Evolutionary conservation across 2,113 vertebrate species (phyloP), one percentile per base, ranked within the genome.

Genomic region (Brienomyrus longianalis): DNA sequence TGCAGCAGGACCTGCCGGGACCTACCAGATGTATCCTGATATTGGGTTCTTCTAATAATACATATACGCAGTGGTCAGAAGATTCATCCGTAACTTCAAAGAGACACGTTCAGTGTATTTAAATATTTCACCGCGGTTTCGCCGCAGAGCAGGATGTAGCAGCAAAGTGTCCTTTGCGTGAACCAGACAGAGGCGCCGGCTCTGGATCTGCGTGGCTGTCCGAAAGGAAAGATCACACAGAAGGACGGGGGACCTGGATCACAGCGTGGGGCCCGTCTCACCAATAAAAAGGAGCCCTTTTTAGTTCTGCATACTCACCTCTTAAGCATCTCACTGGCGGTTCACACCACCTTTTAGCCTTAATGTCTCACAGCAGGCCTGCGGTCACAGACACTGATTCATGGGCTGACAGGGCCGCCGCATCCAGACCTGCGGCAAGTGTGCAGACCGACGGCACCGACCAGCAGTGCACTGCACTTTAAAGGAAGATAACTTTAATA

Each of bases 361-460:
- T 96, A 96, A 96, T 94, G 93, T 94, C 91, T 96, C 95, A 93
- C 94, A 96, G 95, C 94, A 95, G 95, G 94, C 90, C 91, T 90
- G 91, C 86, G 89, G 94, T 94, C 93, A 90, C 91, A 91, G 92
- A 92, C 92, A 27, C 91, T 96, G 94, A 96, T 95, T 96, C 94
- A 96, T 95, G 91, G 92, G 94, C 92, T 95, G 94, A 95, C 94
- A 95, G 93, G 93, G 93, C 52, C 0, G 92, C 93, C 0, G 92
- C 93, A 92, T 92, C 92, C 95, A 91, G 93, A 92, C 92, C 92
- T 54, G 91, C 92, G 93, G 92, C 92, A 3, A 94, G 93, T 92
- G 92, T 90, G 93, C 91, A 91, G 91, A 93, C 92, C 92, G 77
- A 91, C 90, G 66, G 89, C 88, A 87, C 90, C 85, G 50, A 86